phyloP scores from a whole-genome alignment of 1,140 invertebrate species.

The Leptinotarsa defecta region DNA sequence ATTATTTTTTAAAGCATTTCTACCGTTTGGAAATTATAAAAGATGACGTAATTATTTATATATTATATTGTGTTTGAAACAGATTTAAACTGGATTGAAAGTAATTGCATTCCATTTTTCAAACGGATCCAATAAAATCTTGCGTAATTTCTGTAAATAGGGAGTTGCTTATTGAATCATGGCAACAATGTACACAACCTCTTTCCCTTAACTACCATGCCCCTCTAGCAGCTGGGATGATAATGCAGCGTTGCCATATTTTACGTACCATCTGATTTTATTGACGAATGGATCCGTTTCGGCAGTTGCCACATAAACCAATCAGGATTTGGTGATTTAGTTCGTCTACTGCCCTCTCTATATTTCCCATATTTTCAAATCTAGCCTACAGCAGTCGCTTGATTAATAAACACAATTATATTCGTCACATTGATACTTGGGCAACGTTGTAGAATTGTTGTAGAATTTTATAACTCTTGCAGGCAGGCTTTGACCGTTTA shows the following conservation, averaged over 20 bases:
- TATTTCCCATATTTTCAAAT: background rate
- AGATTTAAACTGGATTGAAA: too few relatives aligned
- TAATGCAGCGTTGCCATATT: background rate
- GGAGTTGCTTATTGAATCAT: slow-evolving; percentile 14
- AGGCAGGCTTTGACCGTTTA: background rate
- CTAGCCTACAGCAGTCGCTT: too few relatives aligned
- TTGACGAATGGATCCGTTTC: slow-evolving; percentile 35
- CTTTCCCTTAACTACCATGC: background rate
- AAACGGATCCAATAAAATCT: too few relatives aligned
- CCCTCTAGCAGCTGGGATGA: background rate
- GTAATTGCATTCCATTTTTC: too few relatives aligned
- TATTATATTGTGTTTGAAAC: too few relatives aligned
- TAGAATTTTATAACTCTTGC: background rate
- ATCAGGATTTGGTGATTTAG: slow-evolving; percentile 28
- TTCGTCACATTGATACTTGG: too few relatives aligned
- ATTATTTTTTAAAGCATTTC: too few relatives aligned
- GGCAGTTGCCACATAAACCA: slow-evolving; percentile 31
- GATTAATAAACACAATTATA: too few relatives aligned
- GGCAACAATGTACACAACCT: slow-evolving; percentile 6
- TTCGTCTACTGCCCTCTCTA: slow-evolving; percentile 11
- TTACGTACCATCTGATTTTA: slow-evolving; percentile 25
- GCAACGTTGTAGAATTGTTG: too few relatives aligned
- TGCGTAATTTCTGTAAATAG: background rate
- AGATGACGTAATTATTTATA: too few relatives aligned
- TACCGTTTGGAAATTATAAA: too few relatives aligned